Percentiles rank a stretch among this genome's conserved stretches.
Conservation (phyloP, 2,797 vertebrate species). For the Phaenicophaeus curvirostris region DNA sequence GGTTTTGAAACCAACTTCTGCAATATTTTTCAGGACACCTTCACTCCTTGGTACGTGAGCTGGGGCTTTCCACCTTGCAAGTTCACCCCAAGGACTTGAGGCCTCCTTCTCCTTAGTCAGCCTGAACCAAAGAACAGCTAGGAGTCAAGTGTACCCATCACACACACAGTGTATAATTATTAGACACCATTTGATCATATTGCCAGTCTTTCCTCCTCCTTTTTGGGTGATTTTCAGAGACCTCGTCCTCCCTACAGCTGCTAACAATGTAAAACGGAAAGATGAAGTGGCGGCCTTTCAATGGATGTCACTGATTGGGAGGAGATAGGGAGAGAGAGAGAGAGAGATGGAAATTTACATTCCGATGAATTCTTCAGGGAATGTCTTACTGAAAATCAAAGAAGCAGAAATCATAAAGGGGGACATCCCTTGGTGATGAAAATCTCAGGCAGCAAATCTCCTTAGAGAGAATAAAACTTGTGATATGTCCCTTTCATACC, state of each 20-base stretch:
- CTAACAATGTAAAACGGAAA: constrained; percentile 51
- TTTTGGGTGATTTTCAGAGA: constrained; percentile 54
- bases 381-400: constrained; percentile 53
- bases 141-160: neutral
- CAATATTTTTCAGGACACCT: neutral
- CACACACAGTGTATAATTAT: neutral
- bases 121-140: neutral
- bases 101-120: neutral
- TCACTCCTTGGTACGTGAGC: neutral
- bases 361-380: constrained; percentile 62
- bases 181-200: constrained; percentile 29
- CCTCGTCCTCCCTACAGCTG: constrained; percentile 38
- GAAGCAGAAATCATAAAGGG: constrained; percentile 44
- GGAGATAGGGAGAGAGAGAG: constrained; percentile 43
- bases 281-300: constrained; percentile 40
- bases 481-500: constrained; percentile 22
- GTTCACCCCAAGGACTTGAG: neutral
- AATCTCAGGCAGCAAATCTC: constrained; percentile 36
- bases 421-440: constrained; percentile 42
- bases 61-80: neutral
- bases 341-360: constrained; percentile 40
- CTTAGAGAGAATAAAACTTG: constrained; percentile 41
- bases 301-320: constrained; percentile 50
- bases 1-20: neutral
- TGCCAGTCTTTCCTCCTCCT: constrained; percentile 24